Evolutionary conservation across 2,888 invertebrate genomes (phyloP).

Genomic region (Empis stercorea): DNA sequence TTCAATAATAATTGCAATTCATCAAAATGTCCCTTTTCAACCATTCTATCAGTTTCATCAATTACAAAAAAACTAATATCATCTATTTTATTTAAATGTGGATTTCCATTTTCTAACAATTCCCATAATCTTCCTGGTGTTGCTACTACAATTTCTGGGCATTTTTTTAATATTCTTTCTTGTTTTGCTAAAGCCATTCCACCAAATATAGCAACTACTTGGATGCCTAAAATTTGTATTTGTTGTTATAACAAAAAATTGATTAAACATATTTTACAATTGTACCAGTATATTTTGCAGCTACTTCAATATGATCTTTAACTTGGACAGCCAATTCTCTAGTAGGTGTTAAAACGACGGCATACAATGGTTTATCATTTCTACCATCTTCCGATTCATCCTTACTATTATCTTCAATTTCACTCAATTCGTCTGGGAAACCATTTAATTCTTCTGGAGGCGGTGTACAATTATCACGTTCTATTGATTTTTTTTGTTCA

Average conservation of each 20-base stretch:
- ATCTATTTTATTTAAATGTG: constrained; percentile 58
- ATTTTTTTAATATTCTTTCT: constrained; percentile 63
- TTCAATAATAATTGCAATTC: constrained; percentile 75
- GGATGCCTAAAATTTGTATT: constrained; percentile 32
- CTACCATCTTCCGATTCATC: constrained; percentile 12
- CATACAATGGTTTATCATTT: constrained; percentile 44
- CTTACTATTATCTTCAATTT: constrained; percentile 19
- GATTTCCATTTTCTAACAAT: constrained; percentile 64
- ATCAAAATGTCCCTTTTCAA: constrained; percentile 90
- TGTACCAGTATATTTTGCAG: constrained; percentile 60
- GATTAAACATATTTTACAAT: neutral
- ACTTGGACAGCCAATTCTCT: constrained; percentile 93
- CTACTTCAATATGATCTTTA: constrained; percentile 65
- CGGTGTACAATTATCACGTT: constrained; percentile 35
- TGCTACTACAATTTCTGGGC: constrained; percentile 90
- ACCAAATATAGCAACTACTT: constrained; percentile 77
- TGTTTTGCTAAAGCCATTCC: constrained; percentile 93
- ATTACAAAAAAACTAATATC: constrained; percentile 79
- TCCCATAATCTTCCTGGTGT: constrained; percentile 98
- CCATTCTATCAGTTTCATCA: constrained; percentile 98
- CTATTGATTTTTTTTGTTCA: constrained; percentile 14
- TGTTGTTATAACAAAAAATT: neutral
- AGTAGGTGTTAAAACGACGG: constrained; percentile 87
- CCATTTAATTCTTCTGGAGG: constrained; percentile 26
- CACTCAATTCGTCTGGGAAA: constrained; percentile 14